Conservation (phyloP, 2,113 vertebrate species). For the Symphodus melops region DNA sequence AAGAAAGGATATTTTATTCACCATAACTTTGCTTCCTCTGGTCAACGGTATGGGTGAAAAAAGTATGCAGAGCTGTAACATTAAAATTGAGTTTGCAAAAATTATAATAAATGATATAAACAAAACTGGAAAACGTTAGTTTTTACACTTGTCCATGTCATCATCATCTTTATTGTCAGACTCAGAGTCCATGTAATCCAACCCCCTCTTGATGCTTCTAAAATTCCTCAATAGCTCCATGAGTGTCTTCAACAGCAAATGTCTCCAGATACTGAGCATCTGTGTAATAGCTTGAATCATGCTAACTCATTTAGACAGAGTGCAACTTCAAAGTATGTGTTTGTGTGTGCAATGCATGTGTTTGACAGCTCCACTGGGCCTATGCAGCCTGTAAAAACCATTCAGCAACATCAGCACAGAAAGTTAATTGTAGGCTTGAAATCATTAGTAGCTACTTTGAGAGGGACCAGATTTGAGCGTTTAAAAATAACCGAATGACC, state of each 20-base stretch:
- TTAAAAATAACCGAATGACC: constrained; percentile 71
- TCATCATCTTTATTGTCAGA: too few species aligned
- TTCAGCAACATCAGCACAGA: constrained; percentile 36
- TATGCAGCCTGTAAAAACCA: constrained; percentile 61
- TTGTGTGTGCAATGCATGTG: constrained; percentile 20
- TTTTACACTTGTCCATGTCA: neutral
- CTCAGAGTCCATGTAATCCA: neutral
- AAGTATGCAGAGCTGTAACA: neutral
- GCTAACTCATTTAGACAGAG: constrained; percentile 25
- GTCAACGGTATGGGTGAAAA: neutral
- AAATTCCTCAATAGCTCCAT: neutral
- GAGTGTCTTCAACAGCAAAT: constrained; percentile 18
- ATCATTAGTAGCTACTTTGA: constrained; percentile 61
- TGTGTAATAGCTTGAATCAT: constrained; percentile 56
- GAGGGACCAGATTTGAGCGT: constrained; percentile 44
- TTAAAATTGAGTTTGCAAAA: neutral
- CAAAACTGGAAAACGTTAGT: neutral
- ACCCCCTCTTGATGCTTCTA: neutral
- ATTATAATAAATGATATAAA: neutral
- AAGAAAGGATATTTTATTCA: neutral
- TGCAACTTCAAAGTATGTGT: constrained; percentile 53
- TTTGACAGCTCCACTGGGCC: constrained; percentile 33
- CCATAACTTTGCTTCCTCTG: neutral
- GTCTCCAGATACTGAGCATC: constrained; percentile 50
- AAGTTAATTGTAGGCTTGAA: constrained; percentile 75